These are phyloP conservation scores for Myopa tessellatipennis DNA, from an alignment of 2,888 invertebrate species.

Conservation along the genomic window DNA sequence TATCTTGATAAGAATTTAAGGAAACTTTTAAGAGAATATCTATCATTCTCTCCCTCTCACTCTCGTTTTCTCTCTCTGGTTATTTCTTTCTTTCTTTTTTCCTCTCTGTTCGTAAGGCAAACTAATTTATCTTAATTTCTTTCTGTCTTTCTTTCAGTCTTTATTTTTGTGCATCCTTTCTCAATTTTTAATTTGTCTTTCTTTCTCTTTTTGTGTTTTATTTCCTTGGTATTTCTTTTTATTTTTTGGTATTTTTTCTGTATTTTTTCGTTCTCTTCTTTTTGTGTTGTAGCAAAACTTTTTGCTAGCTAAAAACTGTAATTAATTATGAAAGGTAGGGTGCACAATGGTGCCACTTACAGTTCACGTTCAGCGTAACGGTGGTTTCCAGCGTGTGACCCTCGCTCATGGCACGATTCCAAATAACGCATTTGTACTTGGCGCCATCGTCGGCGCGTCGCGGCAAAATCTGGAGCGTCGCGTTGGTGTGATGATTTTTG, in stretches of 20 bases:
- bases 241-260: background rate
- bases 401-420: slow-evolving; percentile 88
- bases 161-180: background rate
- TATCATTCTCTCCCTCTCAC: no score
- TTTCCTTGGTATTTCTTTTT: background rate
- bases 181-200: background rate
- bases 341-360: slow-evolving; percentile 73
- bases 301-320: background rate
- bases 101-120: background rate
- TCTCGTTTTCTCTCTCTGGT: no score
- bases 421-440: slow-evolving; percentile 85
- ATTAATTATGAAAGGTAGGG: slow-evolving; percentile 10
- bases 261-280: background rate
- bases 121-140: background rate
- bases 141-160: background rate
- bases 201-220: background rate
- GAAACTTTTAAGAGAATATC: no score
- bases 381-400: slow-evolving; percentile 83
- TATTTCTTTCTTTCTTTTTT: background rate
- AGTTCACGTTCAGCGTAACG: slow-evolving; percentile 87
- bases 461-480: slow-evolving; percentile 81
- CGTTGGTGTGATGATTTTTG: slow-evolving; percentile 79
- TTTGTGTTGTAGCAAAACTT: background rate
- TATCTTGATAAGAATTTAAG: no score
- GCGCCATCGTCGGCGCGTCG: slow-evolving; percentile 87